phyloP scores from a whole-genome alignment of 2,888 invertebrate genomes.

The Pterostichus niger region DNA sequence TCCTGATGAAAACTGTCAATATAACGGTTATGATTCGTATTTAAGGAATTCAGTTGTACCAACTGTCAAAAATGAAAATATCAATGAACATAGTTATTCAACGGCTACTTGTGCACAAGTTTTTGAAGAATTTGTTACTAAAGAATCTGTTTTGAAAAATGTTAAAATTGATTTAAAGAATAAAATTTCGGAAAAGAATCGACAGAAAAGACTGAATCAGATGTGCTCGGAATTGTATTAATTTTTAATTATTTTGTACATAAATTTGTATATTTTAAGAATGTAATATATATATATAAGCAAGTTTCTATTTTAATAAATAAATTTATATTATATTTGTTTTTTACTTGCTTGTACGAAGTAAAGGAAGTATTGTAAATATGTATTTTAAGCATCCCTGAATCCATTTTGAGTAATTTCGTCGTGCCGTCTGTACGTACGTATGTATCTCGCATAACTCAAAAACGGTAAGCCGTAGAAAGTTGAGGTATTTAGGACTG shows the following conservation, averaged over 20 bases:
- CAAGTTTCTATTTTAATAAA: too few species aligned
- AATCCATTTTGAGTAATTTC: too few species aligned
- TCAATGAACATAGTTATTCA: constrained; percentile 45
- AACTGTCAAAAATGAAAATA: constrained; percentile 12
- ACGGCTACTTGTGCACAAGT: constrained; percentile 56
- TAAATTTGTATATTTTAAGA: constrained; percentile 22
- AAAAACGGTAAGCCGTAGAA: too few species aligned
- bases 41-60: not conserved
- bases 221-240: constrained; percentile 34
- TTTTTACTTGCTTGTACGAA: too few species aligned
- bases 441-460: too few species aligned
- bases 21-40: not conserved
- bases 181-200: constrained; percentile 74
- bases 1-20: not conserved
- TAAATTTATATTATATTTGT: too few species aligned
- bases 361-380: too few species aligned
- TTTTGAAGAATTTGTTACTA: constrained; percentile 52
- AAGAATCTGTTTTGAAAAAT: constrained; percentile 50
- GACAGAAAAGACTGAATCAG: constrained; percentile 50
- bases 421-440: too few species aligned
- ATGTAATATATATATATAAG: too few species aligned
- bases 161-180: constrained; percentile 76
- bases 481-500: too few species aligned
- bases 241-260: constrained; percentile 9
- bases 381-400: too few species aligned